These are phyloP conservation scores for Eurois occulta DNA, from an alignment of 2,888 invertebrate species.

Conservation along the genomic window DNA sequence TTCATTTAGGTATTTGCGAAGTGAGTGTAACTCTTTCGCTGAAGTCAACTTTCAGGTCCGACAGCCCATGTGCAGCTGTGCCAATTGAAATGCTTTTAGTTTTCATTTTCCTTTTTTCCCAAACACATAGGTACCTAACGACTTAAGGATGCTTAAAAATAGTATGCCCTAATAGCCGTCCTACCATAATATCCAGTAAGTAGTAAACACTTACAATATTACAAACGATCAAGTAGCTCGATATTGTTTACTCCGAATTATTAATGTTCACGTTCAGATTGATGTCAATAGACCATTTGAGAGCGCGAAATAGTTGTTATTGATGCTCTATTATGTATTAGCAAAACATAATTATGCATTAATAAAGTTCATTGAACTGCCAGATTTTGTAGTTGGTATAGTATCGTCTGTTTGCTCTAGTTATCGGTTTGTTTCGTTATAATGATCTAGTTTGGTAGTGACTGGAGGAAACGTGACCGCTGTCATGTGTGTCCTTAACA, in stretches of 20 bases:
- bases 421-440: constrained; percentile 74
- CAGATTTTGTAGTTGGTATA: constrained; percentile 68
- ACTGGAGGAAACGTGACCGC: constrained; percentile 69
- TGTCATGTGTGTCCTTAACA: constrained; percentile 35
- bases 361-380: constrained; percentile 73
- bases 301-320: constrained; percentile 43
- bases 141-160: not conserved
- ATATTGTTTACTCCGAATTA: constrained; percentile 39
- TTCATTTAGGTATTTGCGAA: not conserved
- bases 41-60: not conserved
- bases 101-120: not conserved
- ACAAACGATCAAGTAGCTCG: constrained; percentile 29
- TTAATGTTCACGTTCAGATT: constrained; percentile 34
- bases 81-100: not conserved
- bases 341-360: constrained; percentile 34
- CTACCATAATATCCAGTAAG: not conserved
- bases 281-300: constrained; percentile 47
- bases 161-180: not conserved
- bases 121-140: too few relatives aligned
- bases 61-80: not conserved
- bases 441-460: constrained; percentile 70
- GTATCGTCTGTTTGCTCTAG: constrained; percentile 64
- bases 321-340: constrained; percentile 14
- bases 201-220: not conserved
- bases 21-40: not conserved